Evolutionary conservation across 2,888 invertebrate species (phyloP).

Genomic region (Tenthredo scrophulariae): DNA sequence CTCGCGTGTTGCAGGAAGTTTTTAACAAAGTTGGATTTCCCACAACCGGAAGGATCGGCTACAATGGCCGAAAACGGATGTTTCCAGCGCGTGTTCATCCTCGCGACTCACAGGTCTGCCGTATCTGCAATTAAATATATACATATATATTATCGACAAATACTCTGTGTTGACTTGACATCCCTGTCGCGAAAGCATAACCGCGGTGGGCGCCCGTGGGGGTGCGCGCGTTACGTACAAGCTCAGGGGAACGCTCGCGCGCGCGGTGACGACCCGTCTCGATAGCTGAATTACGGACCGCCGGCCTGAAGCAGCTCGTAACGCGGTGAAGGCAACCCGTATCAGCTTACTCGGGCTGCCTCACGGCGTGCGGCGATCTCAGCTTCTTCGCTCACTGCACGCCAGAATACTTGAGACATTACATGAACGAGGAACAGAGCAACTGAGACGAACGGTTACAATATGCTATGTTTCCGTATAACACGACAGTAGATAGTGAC

Average conservation of each 20-base stretch:
- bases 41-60: too few relatives aligned
- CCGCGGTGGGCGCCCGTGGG: slow-evolving; percentile 17
- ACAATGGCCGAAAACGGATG: too few relatives aligned
- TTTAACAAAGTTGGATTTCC: too few relatives aligned
- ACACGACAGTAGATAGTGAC: too few relatives aligned
- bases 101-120: not conserved
- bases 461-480: too few relatives aligned
- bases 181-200: not conserved
- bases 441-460: too few relatives aligned
- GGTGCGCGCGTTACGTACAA: not conserved
- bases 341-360: not conserved
- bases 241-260: not conserved
- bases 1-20: too few relatives aligned
- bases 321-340: not conserved
- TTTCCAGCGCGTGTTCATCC: too few relatives aligned
- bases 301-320: not conserved
- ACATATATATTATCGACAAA: not conserved
- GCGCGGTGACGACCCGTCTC: not conserved
- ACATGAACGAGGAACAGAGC: too few relatives aligned
- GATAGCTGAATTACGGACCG: not conserved
- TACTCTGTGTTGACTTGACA: not conserved
- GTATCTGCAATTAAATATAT: not conserved
- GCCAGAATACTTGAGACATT: too few relatives aligned
- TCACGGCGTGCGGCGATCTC: not conserved
- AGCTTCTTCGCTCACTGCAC: too few relatives aligned